Evolutionary conservation across 2,113 vertebrate genomes (phyloP), one percentile per base, ranked within the genome.

Genomic region (Hypanus sabinus): DNA sequence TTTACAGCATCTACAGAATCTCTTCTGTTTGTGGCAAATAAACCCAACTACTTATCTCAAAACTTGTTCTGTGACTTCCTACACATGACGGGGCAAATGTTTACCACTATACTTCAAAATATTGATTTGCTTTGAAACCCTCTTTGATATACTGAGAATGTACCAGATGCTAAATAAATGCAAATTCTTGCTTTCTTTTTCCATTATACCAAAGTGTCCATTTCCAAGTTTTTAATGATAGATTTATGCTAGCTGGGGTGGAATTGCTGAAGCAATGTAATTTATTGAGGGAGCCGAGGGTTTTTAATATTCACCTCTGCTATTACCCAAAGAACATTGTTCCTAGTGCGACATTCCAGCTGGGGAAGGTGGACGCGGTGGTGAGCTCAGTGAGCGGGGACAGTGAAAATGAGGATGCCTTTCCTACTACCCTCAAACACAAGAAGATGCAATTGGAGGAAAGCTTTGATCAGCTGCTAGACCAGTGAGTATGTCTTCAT

Each of bases 401-500:
- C n/a, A 93, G 68, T 0, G 94, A 95, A 10, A 94, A 5, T 5
- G 94, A 94, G 10, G 55, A 1, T 0, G 22, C 94, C 30, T 75
- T 96, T 77, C 95, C 94, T 6, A 94, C 14, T 60, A 94, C 95
- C 0, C 95, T 96, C 9, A 94, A 94, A 71, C 94, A 65, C 38
- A 96, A 96, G 95, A 95, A 95, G 85, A 95, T 57, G 33, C 94
- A 0, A 60, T 92, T 94, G 77, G 96, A 97, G 94, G 95, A 95
- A 80, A 96, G 97, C 75, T 97, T 96, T 0, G 79, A 94, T 1
- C 93, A 94, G 18, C 95, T 97, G 65, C 94, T 97, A 76, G 96
- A 97, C 79, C 95, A 94, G 98, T 99, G 95, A 98, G 98, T 96
- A 27, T 0, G 62, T 33, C 2, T 12, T 33, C 5, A 9, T 65